Percentiles rank a stretch among this genome's conserved stretches.
These are phyloP conservation scores for Atlantisia rogersi DNA, from an alignment of 2,113 vertebrate genomes.

Conservation along the genomic window DNA sequence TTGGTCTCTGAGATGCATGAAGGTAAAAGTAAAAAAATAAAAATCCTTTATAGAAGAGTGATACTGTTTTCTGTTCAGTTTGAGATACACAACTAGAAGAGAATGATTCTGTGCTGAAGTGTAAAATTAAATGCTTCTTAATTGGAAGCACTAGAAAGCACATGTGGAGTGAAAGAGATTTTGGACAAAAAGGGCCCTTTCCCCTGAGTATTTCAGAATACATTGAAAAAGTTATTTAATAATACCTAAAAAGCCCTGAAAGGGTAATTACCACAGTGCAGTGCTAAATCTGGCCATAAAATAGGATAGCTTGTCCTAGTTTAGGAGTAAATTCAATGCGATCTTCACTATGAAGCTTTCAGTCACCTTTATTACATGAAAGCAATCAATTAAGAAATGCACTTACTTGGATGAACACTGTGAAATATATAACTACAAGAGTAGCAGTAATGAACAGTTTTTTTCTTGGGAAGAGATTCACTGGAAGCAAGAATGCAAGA, in stretches of 20 bases:
- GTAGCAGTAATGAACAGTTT: slow-evolving; percentile 92
- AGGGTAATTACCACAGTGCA: neutral
- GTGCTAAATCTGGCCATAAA: neutral
- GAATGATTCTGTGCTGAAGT: neutral
- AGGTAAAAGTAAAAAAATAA: neutral
- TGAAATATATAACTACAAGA: slow-evolving; percentile 91
- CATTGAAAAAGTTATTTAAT: neutral
- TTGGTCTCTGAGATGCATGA: neutral
- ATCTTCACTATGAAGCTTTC: neutral
- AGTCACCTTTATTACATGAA: neutral
- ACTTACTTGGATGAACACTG: slow-evolving; percentile 92
- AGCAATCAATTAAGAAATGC: neutral
- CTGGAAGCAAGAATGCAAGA: slow-evolving; percentile 90
- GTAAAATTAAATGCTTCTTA: neutral
- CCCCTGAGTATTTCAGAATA: neutral
- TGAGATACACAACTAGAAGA: neutral
- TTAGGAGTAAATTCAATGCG: neutral
- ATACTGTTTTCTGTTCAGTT: neutral
- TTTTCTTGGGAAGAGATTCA: slow-evolving; percentile 83
- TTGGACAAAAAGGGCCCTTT: neutral
- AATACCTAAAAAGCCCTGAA: neutral
- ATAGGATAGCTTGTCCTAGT: neutral
- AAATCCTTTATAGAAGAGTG: neutral
- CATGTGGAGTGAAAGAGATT: neutral
- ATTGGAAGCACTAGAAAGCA: neutral